Evolutionary conservation across 2,888 invertebrate genomes (phyloP), one percentile per base, ranked within the genome.

Genomic region (Empis livida): DNA sequence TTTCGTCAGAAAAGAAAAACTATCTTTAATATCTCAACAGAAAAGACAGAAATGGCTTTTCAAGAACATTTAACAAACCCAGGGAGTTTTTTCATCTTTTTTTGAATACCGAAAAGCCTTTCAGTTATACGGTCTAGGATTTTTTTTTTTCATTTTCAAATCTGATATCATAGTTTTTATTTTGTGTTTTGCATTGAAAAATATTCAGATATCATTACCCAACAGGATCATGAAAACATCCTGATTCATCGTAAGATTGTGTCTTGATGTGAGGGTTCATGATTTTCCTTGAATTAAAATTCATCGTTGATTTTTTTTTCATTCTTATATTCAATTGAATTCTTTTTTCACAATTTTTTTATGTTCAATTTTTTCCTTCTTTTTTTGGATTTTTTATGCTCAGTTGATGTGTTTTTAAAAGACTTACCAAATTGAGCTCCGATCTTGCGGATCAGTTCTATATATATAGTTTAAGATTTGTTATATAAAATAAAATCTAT

Each of bases 61-160:
- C 35, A 35, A 35, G n/a, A 35, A 13, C 35, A 35, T 35, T 35
- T 35, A 35, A 35, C 35, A 35, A 35, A 35, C n/a, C 35, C n/a
- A n/a, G 35, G n/a, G 35, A 35, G 35, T 11, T n/a, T 35, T 35
- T 35, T 13, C n/a, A 9, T 27, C 9, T 27, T 27, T 27, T 27
- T 27, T 27, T 4, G 23, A 27, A 27, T 27, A 27, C 23, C 23
- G 23, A 27, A 27, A 27, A 27, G 23, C 23, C 23, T 27, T 35
- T 13, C 16, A 9, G n/a, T 16, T 39, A 31, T 31, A 10, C n/a
- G n/a, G n/a, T n/a, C n/a, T 11, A 14, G 15, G 20, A 20, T 40
- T 37, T 31, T 32, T 46, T 20, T 42, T 15, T 42, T 42, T 47
- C 38, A 40, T 42, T 20, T 23, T 35, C 41, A 32, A 40, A 8